Conservation (phyloP, 2,113 vertebrate genomes). For the Cygnus atratus region DNA sequence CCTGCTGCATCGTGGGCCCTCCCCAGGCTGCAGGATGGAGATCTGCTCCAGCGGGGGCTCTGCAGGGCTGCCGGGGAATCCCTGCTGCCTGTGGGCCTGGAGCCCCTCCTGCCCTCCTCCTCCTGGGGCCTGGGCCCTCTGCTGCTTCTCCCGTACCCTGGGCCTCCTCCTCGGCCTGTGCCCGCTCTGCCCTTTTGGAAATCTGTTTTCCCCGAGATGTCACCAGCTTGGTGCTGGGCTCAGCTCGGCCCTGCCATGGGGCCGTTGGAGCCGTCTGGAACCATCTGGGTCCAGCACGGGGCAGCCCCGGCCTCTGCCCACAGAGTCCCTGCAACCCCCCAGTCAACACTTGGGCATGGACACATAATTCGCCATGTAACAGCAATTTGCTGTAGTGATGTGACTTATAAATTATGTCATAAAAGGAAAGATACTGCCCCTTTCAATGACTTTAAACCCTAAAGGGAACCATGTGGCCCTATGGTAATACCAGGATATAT, state of each 20-base stretch:
- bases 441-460: background rate
- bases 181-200: background rate
- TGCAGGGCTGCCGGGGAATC: background rate
- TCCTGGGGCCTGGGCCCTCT: background rate
- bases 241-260: background rate
- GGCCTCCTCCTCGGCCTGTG: background rate
- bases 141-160: background rate
- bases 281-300: accelerated
- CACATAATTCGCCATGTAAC: background rate
- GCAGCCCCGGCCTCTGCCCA: background rate
- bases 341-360: background rate
- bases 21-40: background rate
- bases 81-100: background rate
- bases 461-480: background rate
- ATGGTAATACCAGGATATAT: background rate
- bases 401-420: background rate
- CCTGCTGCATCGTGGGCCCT: background rate
- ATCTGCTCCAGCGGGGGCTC: background rate
- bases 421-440: background rate
- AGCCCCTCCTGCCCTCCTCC: background rate
- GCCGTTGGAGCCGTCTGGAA: accelerated
- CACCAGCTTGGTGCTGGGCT: background rate
- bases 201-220: background rate
- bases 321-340: background rate
- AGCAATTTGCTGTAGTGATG: background rate